Evolutionary conservation across 2,888 invertebrate genomes (phyloP).

Genomic region (Chromoteleia sp.): DNA sequence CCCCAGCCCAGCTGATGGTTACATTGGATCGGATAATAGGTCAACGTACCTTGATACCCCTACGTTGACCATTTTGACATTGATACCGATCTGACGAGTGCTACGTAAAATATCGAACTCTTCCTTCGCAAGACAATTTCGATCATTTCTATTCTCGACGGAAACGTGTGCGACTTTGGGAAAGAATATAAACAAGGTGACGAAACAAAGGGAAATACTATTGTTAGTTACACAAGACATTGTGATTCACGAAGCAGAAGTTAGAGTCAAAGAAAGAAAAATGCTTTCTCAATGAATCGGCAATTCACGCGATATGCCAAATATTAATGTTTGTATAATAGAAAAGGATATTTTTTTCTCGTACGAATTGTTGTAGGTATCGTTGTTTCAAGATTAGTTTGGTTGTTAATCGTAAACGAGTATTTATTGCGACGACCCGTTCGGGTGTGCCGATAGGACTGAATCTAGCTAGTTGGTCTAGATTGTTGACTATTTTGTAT

Average conservation of each 20-base stretch:
- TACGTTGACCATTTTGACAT: too few species aligned
- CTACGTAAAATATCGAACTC: constrained; percentile 14
- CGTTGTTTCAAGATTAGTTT: constrained; percentile 36
- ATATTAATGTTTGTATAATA: constrained; percentile 46
- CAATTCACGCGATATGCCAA: constrained; percentile 33
- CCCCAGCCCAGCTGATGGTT: constrained; percentile 89
- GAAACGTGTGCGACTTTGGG: neutral
- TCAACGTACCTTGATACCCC: constrained; percentile 86
- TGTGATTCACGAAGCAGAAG: neutral
- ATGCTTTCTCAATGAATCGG: neutral
- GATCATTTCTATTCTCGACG: neutral
- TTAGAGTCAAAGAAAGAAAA: neutral
- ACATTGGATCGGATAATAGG: constrained; percentile 81
- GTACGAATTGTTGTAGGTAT: constrained; percentile 27
- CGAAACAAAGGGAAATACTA: constrained; percentile 2
- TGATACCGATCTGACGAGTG: constrained; percentile 81
- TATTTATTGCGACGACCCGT: constrained; percentile 28
- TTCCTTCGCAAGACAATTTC: neutral
- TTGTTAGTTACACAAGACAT: constrained; percentile 6
- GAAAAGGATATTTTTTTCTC: constrained; percentile 40
- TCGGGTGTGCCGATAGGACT: constrained; percentile 27
- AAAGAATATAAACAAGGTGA: neutral
- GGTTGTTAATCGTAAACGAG: constrained; percentile 33
- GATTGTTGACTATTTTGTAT: constrained; percentile 46
- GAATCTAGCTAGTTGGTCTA: constrained; percentile 46